A percentile compares a stretch with the other conserved stretches of the same genome.
Evolutionary conservation across 2,888 invertebrate genomes (phyloP).

Genomic region (Brachycybe producta): DNA sequence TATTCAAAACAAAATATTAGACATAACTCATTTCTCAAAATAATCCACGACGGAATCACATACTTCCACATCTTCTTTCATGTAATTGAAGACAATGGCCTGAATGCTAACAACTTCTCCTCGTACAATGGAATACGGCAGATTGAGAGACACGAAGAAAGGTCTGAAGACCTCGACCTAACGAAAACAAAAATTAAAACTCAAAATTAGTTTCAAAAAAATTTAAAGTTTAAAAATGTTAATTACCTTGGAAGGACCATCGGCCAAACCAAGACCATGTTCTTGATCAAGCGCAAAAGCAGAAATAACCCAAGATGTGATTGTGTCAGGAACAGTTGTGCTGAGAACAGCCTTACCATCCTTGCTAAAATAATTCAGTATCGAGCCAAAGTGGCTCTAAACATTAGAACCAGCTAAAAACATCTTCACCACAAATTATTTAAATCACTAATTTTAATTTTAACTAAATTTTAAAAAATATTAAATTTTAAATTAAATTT

Average conservation of each 20-base stretch:
- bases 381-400: not conserved
- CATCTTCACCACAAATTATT: too few relatives aligned
- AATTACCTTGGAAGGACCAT: conserved; percentile 31
- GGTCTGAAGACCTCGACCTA: conserved; percentile 39
- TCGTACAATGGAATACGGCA: conserved; percentile 39
- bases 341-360: conserved; percentile 33
- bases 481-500: too few relatives aligned
- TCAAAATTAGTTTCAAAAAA: not conserved
- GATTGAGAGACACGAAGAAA: conserved; percentile 39
- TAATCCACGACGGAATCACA: not conserved
- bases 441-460: too few relatives aligned
- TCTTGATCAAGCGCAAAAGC: conserved; percentile 38
- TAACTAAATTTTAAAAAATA: too few relatives aligned
- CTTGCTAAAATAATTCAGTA: conserved; percentile 29
- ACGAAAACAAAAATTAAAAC: conserved; percentile 19
- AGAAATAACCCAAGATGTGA: conserved; percentile 40
- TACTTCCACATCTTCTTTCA: conserved; percentile 24
- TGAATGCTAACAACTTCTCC: conserved; percentile 39
- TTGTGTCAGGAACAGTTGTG: conserved; percentile 39
- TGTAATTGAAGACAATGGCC: conserved; percentile 38
- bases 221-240: not conserved
- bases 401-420: too few relatives aligned
- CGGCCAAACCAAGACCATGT: conserved; percentile 37
- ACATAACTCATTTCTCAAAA: not conserved
- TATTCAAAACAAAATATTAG: conserved; percentile 4